Evolutionary conservation across 1,140 invertebrate genomes (phyloP).

Genomic region (Hyposmocoma kahamanoa): DNA sequence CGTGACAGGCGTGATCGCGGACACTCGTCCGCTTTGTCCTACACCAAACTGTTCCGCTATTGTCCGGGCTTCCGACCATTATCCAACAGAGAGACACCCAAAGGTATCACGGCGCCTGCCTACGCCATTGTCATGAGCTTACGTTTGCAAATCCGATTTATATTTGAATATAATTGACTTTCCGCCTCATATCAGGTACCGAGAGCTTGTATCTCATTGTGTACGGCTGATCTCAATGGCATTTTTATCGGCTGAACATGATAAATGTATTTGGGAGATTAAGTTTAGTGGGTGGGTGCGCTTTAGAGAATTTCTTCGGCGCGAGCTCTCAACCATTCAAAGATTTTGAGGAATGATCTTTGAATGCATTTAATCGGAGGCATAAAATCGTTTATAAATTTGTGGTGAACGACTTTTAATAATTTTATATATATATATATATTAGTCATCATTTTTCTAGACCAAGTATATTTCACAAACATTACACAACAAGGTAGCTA

Average conservation of each 20-base stretch:
- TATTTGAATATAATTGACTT: constrained; percentile 74
- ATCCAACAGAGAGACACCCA: constrained; percentile 22
- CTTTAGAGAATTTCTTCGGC: constrained; percentile 6
- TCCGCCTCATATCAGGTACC: constrained; percentile 62
- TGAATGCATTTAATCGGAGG: not conserved
- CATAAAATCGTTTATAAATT: too few relatives aligned
- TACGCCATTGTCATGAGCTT: constrained; percentile 59
- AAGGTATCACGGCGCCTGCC: constrained; percentile 43
- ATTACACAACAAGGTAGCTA: too few relatives aligned
- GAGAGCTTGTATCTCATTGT: constrained; percentile 60
- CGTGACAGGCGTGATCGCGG: constrained; percentile 20
- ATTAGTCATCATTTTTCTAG: too few relatives aligned
- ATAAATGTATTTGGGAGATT: constrained; percentile 70
- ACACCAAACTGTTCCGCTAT: constrained; percentile 20
- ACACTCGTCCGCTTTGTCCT: constrained; percentile 2
- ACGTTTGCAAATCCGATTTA: constrained; percentile 72
- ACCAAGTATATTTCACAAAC: too few relatives aligned
- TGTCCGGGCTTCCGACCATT: constrained; percentile 29
- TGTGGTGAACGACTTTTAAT: too few relatives aligned
- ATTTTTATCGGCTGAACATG: constrained; percentile 70
- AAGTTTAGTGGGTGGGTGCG: constrained; percentile 42
- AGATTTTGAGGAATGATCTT: constrained; percentile 6
- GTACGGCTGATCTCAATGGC: constrained; percentile 57
- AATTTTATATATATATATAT: too few relatives aligned
- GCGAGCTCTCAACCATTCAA: constrained; percentile 18